Evolutionary conservation across 2,888 invertebrate species (phyloP), one percentile per base, ranked within the genome.

Genomic region (Lottia scabra): DNA sequence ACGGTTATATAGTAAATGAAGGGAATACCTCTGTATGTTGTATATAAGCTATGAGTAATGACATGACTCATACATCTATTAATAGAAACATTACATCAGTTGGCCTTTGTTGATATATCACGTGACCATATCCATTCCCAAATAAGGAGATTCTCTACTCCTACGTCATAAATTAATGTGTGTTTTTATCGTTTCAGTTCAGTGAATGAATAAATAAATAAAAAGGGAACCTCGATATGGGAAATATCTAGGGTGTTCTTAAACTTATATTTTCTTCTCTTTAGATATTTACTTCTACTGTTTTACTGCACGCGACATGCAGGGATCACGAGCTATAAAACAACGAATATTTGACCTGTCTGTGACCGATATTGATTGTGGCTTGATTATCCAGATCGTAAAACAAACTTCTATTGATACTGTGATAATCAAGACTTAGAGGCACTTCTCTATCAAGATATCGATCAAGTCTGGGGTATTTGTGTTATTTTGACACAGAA

Each of bases 21-120:
- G 74, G 82, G 82, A 80, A 82, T 80, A 80, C 82, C 80, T 80
- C 70, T 71, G 23, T 56, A 56, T 23, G 23, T 23, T 19, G 10
- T 56, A 56, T 56, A 56, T 56, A 56, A 56, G 56, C 56, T 23
- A 23, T 56, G 56, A 56, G 56, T 56, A 56, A 56, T 19, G 56
- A n/a, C 19, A 23, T 56, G 56, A 56, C 56, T 56, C 56, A 56
- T 56, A 56, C 56, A 10, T 8, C 56, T 56, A 56, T 56, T 56
- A 56, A 56, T 56, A 56, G 56, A 12, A 56, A 56, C 19, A 56
- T 56, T 19, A 56, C 56, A 56, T 56, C 56, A 56, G 19, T 13
- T 56, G 19, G 38, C 23, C 56, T 19, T 56, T 23, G 19, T 56
- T 23, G 56, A 8, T 56, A 23, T 10, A 23, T 5, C 56, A 56